Evolutionary conservation across 2,113 vertebrate species (phyloP).

Genomic region (Brachypodius melanocephalos): DNA sequence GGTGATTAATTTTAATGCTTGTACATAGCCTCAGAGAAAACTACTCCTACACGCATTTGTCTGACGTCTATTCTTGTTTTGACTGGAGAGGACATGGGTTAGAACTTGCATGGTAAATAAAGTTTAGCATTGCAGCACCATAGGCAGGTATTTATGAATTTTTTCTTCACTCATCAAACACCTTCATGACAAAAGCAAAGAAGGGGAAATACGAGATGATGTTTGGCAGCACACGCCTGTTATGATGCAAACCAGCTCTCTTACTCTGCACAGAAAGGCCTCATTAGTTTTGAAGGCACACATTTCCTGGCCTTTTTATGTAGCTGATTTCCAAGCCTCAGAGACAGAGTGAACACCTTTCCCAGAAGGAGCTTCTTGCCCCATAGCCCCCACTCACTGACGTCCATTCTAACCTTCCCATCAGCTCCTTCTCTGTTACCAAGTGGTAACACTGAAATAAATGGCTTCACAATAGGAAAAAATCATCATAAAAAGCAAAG

Average conservation of each 20-base stretch:
- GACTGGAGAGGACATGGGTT: constrained; percentile 32
- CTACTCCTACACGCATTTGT: neutral
- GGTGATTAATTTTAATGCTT: constrained; percentile 30
- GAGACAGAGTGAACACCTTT: neutral
- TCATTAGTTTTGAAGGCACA: neutral
- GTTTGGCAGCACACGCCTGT: neutral
- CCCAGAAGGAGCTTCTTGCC: neutral
- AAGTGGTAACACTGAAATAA: neutral
- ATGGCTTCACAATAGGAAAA: neutral
- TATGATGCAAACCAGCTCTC: neutral
- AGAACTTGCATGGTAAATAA: constrained; percentile 11
- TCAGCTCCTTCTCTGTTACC: neutral
- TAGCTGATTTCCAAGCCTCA: neutral
- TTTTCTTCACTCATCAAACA: neutral
- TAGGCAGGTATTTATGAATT: neutral
- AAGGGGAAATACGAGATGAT: neutral
- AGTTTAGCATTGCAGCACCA: neutral
- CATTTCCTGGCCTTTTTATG: neutral
- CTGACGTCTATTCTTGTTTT: constrained; percentile 39
- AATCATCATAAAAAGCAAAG: neutral
- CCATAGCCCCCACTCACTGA: neutral
- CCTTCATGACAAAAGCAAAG: neutral
- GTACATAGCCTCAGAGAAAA: constrained; percentile 45
- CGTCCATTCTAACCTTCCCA: neutral
- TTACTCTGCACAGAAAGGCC: neutral